A percentile compares a stretch with the other conserved stretches of the same genome.
phyloP scores from a whole-genome alignment of 2,888 invertebrate genomes.

The Tenodera sinensis region DNA sequence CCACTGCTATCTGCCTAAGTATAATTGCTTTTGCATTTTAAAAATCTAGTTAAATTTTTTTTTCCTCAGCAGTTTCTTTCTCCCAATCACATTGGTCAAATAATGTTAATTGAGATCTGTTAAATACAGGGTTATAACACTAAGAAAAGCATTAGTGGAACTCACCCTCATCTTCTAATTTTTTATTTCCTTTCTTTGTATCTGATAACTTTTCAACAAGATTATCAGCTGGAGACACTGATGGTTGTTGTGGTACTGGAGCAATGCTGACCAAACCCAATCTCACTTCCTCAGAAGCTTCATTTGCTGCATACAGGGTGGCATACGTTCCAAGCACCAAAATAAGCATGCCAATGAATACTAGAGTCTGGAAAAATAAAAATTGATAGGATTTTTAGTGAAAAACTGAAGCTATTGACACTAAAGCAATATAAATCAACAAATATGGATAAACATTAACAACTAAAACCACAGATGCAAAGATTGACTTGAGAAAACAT shows the following conservation, averaged over 20 bases:
- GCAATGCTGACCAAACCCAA: not conserved
- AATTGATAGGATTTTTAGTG: not conserved
- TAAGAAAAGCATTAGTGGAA: not conserved
- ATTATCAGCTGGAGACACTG: not conserved
- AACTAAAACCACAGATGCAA: too few relatives aligned
- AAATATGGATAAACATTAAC: too few relatives aligned
- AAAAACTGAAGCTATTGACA: too few relatives aligned
- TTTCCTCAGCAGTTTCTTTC: too few relatives aligned
- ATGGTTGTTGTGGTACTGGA: not conserved
- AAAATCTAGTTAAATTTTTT: too few relatives aligned
- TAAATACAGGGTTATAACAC: too few relatives aligned
- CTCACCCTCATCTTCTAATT: not conserved
- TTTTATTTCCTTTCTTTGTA: not conserved
- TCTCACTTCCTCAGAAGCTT: constrained; percentile 37
- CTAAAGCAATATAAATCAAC: too few relatives aligned
- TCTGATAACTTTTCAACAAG: not conserved
- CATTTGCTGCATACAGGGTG: constrained; percentile 44
- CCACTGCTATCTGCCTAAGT: too few relatives aligned
- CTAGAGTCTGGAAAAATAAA: constrained; percentile 58
- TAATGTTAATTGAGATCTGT: too few relatives aligned
- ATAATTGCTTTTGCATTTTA: too few relatives aligned
- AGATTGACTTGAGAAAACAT: too few relatives aligned
- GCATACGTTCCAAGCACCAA: constrained; percentile 90
- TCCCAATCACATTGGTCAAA: too few relatives aligned
- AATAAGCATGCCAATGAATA: constrained; percentile 78